Evolutionary conservation across 30 jellyfish, hydroid and myxozoan species (phyloP).

Genomic region (Aurelia aurita complex sp. Pacific): DNA sequence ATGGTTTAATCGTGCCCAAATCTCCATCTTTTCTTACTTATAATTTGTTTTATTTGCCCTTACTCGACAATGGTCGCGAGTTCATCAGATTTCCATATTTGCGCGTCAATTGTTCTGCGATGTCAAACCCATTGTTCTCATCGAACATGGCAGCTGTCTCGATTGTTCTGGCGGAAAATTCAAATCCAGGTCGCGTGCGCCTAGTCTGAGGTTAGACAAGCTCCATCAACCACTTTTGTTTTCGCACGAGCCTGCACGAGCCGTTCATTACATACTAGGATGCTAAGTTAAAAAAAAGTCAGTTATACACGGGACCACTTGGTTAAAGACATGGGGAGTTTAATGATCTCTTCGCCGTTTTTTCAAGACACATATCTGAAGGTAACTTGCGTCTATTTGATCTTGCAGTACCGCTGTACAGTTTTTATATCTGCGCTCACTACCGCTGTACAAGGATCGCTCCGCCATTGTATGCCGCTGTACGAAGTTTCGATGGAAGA

Average conservation of each 20-base stretch:
- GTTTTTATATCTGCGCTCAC: background rate
- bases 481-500: conserved; percentile 20
- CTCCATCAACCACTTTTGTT: conserved; percentile 2
- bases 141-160: conserved; percentile 59
- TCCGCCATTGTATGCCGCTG: conserved; percentile 57
- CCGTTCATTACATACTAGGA: conserved; percentile 29
- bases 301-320: background rate
- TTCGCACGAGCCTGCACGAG: conserved; percentile 78
- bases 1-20: background rate
- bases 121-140: conserved; percentile 14
- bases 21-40: background rate
- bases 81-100: conserved; percentile 27
- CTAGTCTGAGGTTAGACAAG: conserved; percentile 20
- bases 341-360: conserved; percentile 18
- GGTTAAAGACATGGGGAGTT: conserved; percentile 35
- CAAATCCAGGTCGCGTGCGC: conserved; percentile 67
- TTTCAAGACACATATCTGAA: conserved; percentile 35
- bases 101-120: conserved; percentile 51
- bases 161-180: conserved; percentile 61
- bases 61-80: conserved; percentile 63
- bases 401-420: conserved; percentile 32
- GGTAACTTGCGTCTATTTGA: conserved; percentile 14
- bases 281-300: background rate
- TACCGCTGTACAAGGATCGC: conserved; percentile 16
- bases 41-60: conserved; percentile 9